Base-by-base conservation (phyloP, 2,797 vertebrate genomes). In the Karalla daura region DNA sequence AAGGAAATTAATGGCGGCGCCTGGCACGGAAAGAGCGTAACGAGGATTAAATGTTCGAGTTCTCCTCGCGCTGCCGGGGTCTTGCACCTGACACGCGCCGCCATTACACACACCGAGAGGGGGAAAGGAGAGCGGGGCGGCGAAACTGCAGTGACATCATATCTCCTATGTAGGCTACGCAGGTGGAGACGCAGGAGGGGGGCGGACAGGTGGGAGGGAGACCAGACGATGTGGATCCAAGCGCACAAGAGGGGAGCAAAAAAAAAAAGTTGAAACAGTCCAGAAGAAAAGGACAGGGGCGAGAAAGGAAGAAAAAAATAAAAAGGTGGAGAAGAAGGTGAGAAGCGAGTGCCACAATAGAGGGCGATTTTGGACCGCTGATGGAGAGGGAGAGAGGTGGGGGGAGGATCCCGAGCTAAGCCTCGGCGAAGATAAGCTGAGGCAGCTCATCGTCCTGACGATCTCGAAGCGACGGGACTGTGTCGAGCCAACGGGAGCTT, bases 101-200 rank as follows among this genome's bases (percentile, higher is more conserved):
- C 27, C 17, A 41, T 30, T 51, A 54, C 25, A 33, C 33, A 40
- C 18, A 50, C 50, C 62, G 1, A 58, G 5, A 37, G 14, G 47
- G 4, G 28, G 24, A 28, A n/a, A 40, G 23, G 25, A 58, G 25
- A 56, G 13, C 20, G 32, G 3, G 53, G 60, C 21, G 63, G 36
- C 15, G 71, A 76, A 72, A 51, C 60, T 75, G 45, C 59, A 74
- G 71, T 54, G 33, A 44, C 65, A 46, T 52, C 62, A 40, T 32
- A 45, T 79, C 27, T 39, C 66, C 32, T 85, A 84, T 80, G 71
- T 86, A 73, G 85, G 82, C 74, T 81, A 77, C 79, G 72, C 88
- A 88, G 84, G 88, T 91, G 84, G 87, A 82, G 69, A 75, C 76
- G 65, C 76, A 68, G 76, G 53, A 65, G 83, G 89, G n/a, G 70